These are phyloP conservation scores for Eufriesea mexicana DNA, from an alignment of 1,140 invertebrate species.

Conservation along the genomic window DNA sequence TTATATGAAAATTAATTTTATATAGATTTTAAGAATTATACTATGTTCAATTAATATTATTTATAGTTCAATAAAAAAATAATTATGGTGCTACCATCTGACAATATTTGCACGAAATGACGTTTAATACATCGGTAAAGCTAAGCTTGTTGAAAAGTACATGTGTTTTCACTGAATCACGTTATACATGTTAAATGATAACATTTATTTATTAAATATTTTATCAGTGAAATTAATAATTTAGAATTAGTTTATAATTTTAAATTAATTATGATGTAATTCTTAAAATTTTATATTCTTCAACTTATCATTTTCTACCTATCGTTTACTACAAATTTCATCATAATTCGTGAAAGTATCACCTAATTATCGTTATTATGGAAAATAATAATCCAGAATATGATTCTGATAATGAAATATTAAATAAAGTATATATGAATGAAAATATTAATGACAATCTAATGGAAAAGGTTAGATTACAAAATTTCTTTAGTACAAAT, in stretches of 20 bases:
- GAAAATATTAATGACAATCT: background rate
- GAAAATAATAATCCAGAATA: constrained; percentile 6
- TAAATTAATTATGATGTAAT: constrained; percentile 7
- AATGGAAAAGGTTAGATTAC: constrained; percentile 10
- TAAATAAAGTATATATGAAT: background rate
- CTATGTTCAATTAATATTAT: background rate
- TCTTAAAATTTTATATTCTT: background rate
- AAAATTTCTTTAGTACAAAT: background rate
- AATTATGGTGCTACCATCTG: background rate
- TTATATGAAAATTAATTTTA: no score
- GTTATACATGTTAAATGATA: background rate
- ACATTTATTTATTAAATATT: background rate
- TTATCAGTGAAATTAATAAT: background rate
- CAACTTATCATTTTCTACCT: no score
- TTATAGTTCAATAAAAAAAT: background rate
- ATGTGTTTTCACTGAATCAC: background rate
- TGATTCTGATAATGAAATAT: constrained; percentile 12
- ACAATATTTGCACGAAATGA: background rate
- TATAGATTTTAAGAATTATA: no score
- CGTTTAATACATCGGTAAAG: background rate
- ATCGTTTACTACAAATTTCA: background rate
- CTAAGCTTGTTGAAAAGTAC: no score
- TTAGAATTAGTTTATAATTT: background rate
- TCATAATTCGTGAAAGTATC: background rate
- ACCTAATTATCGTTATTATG: constrained; percentile 10